Evolutionary conservation across 2,888 invertebrate genomes (phyloP).

Genomic region (Leptinotarsa rubiginosa): DNA sequence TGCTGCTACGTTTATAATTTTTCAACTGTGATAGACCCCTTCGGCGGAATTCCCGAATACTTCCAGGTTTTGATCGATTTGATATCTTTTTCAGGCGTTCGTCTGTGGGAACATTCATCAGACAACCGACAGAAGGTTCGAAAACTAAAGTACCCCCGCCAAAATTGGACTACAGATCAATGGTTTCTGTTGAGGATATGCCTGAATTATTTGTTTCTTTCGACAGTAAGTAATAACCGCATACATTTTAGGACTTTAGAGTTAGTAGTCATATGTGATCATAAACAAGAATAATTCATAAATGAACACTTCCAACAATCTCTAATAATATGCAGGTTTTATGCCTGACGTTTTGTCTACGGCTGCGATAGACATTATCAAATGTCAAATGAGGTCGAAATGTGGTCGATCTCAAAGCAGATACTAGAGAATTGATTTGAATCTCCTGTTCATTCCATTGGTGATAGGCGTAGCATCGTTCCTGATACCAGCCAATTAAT

Average conservation of each 20-base stretch:
- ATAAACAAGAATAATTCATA: too few relatives aligned
- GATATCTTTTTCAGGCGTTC: conserved; percentile 74
- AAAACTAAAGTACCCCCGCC: conserved; percentile 75
- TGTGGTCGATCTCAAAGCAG: too few relatives aligned
- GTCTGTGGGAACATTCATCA: conserved; percentile 87
- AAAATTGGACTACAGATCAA: conserved; percentile 88
- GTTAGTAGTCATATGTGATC: too few relatives aligned
- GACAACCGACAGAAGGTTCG: conserved; percentile 75
- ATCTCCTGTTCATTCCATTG: too few relatives aligned
- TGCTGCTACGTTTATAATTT: conserved; percentile 5
- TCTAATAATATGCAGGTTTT: too few relatives aligned
- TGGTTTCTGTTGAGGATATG: conserved; percentile 95
- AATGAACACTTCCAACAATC: too few relatives aligned
- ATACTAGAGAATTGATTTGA: too few relatives aligned
- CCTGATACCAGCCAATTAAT: too few relatives aligned
- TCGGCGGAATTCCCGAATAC: background rate
- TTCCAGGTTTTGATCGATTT: background rate
- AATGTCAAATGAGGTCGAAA: too few relatives aligned
- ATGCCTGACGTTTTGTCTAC: too few relatives aligned
- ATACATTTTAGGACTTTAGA: conserved; percentile 2
- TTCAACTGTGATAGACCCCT: background rate
- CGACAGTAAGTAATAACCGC: conserved; percentile 80
- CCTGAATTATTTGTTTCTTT: conserved; percentile 95
- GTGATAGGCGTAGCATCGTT: too few relatives aligned
- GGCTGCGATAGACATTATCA: too few relatives aligned